Evolutionary conservation across 2,888 invertebrate species (phyloP).

Genomic region (Empis livida): DNA sequence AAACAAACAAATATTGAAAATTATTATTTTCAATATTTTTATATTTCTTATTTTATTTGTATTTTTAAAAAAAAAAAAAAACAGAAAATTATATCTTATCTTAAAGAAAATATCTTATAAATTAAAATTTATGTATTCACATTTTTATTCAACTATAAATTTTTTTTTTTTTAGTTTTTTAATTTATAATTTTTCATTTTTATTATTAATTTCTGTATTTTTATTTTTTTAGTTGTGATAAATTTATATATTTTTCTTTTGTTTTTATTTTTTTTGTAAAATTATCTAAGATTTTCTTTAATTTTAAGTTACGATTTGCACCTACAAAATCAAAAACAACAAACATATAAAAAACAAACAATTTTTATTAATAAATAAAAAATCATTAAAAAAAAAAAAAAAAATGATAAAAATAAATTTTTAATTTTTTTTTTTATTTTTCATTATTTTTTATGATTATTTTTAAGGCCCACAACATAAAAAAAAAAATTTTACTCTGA

Average conservation of each 20-base stretch:
- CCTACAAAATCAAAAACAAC: neutral
- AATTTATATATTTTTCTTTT: neutral
- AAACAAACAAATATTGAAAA: neutral
- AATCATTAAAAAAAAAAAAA: neutral
- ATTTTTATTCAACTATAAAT: neutral
- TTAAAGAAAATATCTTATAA: no score
- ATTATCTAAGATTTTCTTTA: no score
- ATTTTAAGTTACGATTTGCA: no score
- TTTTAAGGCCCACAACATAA: no score
- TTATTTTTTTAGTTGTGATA: no score
- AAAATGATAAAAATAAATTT: neutral
- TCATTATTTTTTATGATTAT: neutral
- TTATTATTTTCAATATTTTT: neutral
- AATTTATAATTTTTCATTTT: no score
- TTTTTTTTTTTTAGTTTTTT: no score
- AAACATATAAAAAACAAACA: no score
- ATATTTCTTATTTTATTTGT: neutral
- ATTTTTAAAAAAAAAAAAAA: neutral
- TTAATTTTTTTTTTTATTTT: neutral
- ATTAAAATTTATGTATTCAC: neutral
- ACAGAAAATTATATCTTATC: no score
- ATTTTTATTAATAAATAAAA: neutral
- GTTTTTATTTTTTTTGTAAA: neutral
- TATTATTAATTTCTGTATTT: no score
- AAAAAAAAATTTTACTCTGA: no score